Evolutionary conservation across 2,888 invertebrate species (phyloP).

Genomic region (Ochropleura plecta): DNA sequence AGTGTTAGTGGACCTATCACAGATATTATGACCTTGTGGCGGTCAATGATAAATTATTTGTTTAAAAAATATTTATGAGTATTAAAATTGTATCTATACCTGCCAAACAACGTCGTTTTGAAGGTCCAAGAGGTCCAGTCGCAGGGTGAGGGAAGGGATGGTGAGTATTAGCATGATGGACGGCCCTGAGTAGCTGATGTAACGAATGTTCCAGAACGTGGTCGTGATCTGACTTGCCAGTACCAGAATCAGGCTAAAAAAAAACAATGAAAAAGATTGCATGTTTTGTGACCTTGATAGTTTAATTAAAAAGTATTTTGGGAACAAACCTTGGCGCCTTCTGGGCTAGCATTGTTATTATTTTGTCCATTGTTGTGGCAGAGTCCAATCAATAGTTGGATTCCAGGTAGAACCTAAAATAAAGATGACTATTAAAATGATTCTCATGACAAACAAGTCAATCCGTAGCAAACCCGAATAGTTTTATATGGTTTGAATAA

Average conservation of each 20-base stretch:
- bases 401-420: conserved; percentile 95
- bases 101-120: conserved; percentile 96
- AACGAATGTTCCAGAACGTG: conserved; percentile 99
- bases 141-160: conserved; percentile 99
- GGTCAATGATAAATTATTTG: neutral
- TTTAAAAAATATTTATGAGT: neutral
- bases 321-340: conserved; percentile 81
- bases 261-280: conserved; percentile 9
- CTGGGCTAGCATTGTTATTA: conserved; percentile 76
- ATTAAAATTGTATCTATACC: conserved; percentile 83
- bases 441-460: neutral
- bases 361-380: conserved; percentile 94
- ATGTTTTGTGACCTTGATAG: neutral
- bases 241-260: conserved; percentile 75
- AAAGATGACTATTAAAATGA: conserved; percentile 4
- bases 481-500: neutral
- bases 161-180: conserved; percentile 97
- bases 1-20: neutral
- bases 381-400: conserved; percentile 97
- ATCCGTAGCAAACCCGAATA: neutral
- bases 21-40: neutral
- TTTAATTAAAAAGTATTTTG: conserved; percentile 48
- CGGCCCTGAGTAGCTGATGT: conserved; percentile 97
- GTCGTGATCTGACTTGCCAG: conserved; percentile 94
- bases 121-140: conserved; percentile 98